phyloP scores from a whole-genome alignment of 2,797 vertebrate species.

The Poliocrania exsul region DNA sequence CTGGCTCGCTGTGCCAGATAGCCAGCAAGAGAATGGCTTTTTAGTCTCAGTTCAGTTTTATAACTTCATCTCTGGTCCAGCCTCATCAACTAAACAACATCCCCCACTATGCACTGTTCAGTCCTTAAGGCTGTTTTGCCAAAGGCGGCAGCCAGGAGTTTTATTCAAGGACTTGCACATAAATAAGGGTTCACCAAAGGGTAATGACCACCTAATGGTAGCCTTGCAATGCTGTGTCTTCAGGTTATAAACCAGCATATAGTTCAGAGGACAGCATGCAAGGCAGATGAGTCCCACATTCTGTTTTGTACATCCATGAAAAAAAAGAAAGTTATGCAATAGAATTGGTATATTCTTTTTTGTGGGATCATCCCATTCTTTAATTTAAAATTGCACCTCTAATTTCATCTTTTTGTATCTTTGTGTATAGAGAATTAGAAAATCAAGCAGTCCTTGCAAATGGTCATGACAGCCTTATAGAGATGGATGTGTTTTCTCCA shows the following conservation, averaged over 20 bases:
- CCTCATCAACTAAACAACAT: not conserved
- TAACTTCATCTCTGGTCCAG: not conserved
- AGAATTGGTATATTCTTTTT: not conserved
- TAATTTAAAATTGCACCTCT: slow-evolving; percentile 47
- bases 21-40: not conserved
- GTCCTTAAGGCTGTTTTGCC: not conserved
- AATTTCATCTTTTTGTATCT: slow-evolving; percentile 78
- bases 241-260: not conserved
- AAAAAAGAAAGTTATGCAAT: not conserved
- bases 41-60: not conserved
- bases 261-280: not conserved
- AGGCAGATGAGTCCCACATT: not conserved
- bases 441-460: slow-evolving; percentile 84
- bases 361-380: slow-evolving; percentile 15
- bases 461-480: slow-evolving; percentile 84
- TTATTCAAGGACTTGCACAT: not conserved
- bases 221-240: not conserved
- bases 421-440: slow-evolving; percentile 83
- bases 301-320: not conserved
- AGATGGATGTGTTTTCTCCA: slow-evolving; percentile 85
- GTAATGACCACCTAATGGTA: not conserved
- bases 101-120: not conserved
- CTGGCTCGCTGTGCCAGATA: not conserved
- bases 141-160: not conserved
- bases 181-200: not conserved